A percentile compares a stretch with the other conserved stretches of the same genome.
Conservation (phyloP, 2,888 invertebrate species). For the Ormyrus pomaceus region DNA sequence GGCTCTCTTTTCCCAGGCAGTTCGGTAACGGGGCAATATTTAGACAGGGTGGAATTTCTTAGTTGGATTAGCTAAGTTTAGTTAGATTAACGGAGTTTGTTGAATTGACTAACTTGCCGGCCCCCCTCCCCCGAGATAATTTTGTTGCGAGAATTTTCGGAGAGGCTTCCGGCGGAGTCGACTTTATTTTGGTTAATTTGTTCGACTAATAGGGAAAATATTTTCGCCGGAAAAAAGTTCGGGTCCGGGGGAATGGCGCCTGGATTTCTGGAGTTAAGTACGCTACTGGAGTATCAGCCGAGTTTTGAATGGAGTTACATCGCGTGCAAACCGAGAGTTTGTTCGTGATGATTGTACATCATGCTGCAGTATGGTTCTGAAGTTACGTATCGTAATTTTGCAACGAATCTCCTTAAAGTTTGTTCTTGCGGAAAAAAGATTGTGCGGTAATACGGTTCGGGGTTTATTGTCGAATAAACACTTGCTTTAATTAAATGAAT, state of each 20-base stretch:
- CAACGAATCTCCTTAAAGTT: no score
- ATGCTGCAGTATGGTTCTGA: no score
- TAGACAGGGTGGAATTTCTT: constrained; percentile 34
- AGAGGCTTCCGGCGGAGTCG: not conserved
- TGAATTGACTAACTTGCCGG: constrained; percentile 36
- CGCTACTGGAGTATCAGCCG: no score
- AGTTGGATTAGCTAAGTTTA: constrained; percentile 43
- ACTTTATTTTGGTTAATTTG: constrained; percentile 22
- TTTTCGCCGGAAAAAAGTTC: not conserved
- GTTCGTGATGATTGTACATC: not conserved
- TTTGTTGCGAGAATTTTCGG: constrained; percentile 33
- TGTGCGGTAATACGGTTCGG: no score
- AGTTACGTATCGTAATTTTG: no score
- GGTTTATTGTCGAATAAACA: no score
- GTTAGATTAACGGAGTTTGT: constrained; percentile 43
- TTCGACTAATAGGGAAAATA: constrained; percentile 32
- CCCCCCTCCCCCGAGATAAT: constrained; percentile 20
- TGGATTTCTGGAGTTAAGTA: no score
- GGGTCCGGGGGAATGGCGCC: no score
- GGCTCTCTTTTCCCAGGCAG: constrained; percentile 24
- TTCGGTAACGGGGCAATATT: constrained; percentile 12
- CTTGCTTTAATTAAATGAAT: no score
- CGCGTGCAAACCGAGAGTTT: not conserved
- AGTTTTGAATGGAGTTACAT: no score
- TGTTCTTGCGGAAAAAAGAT: no score